phyloP scores from a whole-genome alignment of 2,113 vertebrate species.

The Dendropsophus ebraccatus region DNA sequence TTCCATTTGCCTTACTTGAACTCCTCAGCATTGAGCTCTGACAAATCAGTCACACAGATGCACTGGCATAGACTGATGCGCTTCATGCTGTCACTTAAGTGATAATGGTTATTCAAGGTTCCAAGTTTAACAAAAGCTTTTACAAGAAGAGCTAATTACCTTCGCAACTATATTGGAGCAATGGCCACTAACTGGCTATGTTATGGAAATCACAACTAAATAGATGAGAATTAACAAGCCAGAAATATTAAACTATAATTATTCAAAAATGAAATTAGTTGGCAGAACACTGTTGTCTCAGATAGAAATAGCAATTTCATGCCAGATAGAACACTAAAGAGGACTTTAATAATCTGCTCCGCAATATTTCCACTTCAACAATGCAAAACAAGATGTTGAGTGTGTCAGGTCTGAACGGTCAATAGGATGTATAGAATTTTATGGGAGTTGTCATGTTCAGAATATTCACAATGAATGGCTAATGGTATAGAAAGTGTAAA shows the following conservation, averaged over 20 bases:
- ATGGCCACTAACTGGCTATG: constrained; percentile 29
- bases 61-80: not conserved
- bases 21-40: not conserved
- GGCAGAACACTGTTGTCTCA: constrained; percentile 45
- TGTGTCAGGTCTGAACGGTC: constrained; percentile 14
- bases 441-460: not conserved
- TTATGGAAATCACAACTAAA: constrained; percentile 39
- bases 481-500: not conserved
- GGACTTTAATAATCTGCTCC: constrained; percentile 42
- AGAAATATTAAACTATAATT: constrained; percentile 45
- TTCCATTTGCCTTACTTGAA: constrained; percentile 36
- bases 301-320: constrained; percentile 35
- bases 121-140: constrained; percentile 40
- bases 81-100: constrained; percentile 44
- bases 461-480: not conserved
- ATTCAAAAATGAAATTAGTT: constrained; percentile 50
- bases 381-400: constrained; percentile 17
- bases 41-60: constrained; percentile 47
- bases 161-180: constrained; percentile 33
- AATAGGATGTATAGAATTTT: not conserved
- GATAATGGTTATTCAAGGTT: constrained; percentile 38
- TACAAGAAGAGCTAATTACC: constrained; percentile 42
- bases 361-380: constrained; percentile 34
- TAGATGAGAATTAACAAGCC: constrained; percentile 37
- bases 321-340: constrained; percentile 34